Evolutionary conservation across 2,888 invertebrate species (phyloP), one percentile per base, ranked within the genome.

Genomic region (Camptogramma bilineatum): DNA sequence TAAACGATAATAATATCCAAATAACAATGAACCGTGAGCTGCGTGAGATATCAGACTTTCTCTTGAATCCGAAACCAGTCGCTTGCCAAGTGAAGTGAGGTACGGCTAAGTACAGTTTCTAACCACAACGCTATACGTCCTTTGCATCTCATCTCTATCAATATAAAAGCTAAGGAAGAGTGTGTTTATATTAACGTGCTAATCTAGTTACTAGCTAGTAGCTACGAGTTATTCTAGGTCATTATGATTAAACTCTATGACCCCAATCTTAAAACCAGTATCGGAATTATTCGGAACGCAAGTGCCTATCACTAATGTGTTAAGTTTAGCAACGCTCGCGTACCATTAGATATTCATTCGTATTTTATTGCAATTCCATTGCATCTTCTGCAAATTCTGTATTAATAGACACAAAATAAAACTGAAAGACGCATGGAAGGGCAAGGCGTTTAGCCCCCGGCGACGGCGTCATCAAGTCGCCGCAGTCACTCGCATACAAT

Each of bases 51-150:
- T 64, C 59, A 63, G 28, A 80, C 79, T 79, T 79, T 80, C 79
- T 75, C 78, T 69, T 58, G 53, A 63, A 64, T 66, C 72, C 51
- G 67, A 72, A 78, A 79, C 80, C 77, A 70, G 78, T 78, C 70
- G 71, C 71, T 75, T 69, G 71, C 69, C 68, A 73, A 71, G 70
- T 28, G 28, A 28, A n/a, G n/a, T 69, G 68, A 60, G 52, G 57
- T 55, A 46, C 48, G 16, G 48, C 53, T 46, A 58, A 51, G 54
- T 52, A 59, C 7, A 54, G 52, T 66, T 63, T 68, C 66, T 69
- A 69, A 39, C 28, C 31, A 47, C 44, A 10, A 17, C 8, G 17
- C 44, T 46, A n/a, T n/a, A n/a, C n/a, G n/a, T n/a, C n/a, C n/a
- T n/a, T 54, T 10, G 13, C 21, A 31, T 5, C 19, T 16, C n/a